A percentile compares a stretch with the other conserved stretches of the same genome.
Conservation (phyloP, 2,797 vertebrate species). For the Jordanella pulchra region DNA sequence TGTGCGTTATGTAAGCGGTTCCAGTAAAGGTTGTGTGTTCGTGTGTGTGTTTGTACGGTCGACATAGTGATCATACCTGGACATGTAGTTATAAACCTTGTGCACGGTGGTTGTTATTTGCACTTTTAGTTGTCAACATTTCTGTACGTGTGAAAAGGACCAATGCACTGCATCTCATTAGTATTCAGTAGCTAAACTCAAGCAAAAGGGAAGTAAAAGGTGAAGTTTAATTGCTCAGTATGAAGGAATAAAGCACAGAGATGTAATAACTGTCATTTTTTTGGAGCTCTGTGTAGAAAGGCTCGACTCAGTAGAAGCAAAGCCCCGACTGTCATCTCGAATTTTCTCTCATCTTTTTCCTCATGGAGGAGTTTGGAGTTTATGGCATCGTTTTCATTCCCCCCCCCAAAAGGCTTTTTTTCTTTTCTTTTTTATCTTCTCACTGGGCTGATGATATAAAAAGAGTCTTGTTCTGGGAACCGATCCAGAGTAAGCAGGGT, state of each 20-base stretch:
- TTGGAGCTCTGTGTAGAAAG: conserved; percentile 40
- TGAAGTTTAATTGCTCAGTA: conserved; percentile 20
- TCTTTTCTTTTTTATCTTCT: conserved; percentile 47
- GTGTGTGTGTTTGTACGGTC: not conserved
- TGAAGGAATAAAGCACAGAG: conserved; percentile 4
- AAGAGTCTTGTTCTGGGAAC: conserved; percentile 77
- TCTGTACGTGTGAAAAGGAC: not conserved
- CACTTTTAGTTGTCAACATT: not conserved
- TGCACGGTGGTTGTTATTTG: no score
- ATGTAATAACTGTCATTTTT: conserved; percentile 36
- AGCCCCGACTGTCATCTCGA: conserved; percentile 22
- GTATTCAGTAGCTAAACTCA: conserved; percentile 19
- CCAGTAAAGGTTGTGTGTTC: not conserved
- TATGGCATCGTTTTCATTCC: not conserved
- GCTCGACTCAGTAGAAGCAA: conserved; percentile 41
- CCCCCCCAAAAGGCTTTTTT: conserved; percentile 45
- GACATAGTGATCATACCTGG: conserved; percentile 3
- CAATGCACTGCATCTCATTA: conserved; percentile 1
- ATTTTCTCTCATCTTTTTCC: conserved; percentile 28
- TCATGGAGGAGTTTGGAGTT: conserved; percentile 24
- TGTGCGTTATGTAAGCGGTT: conserved; percentile 1
- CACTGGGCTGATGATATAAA: conserved; percentile 48
- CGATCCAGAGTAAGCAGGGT: conserved; percentile 79
- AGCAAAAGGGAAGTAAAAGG: conserved; percentile 4
- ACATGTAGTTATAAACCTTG: not conserved